Evolutionary conservation across 2,797 vertebrate genomes (phyloP).

Genomic region (Spinus pinus): DNA sequence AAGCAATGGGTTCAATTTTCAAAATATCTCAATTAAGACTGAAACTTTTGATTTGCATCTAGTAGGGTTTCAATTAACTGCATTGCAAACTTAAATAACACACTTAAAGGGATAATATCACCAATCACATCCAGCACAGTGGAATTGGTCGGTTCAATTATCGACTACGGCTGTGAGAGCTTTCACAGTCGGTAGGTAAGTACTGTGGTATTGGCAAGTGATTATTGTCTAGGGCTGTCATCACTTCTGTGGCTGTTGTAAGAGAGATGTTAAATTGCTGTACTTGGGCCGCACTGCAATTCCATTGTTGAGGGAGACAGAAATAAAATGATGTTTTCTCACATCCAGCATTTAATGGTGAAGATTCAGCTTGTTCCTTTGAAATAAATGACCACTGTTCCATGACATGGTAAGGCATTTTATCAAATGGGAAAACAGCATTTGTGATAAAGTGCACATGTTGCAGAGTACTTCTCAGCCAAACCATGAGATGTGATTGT

Average conservation of each 20-base stretch:
- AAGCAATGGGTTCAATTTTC: slow-evolving; percentile 89
- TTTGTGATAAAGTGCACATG: slow-evolving; percentile 37
- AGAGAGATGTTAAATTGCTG: slow-evolving; percentile 48
- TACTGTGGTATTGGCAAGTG: slow-evolving; percentile 34
- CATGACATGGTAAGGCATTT: slow-evolving; percentile 39
- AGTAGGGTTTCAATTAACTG: slow-evolving; percentile 84
- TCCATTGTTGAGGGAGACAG: slow-evolving; percentile 39
- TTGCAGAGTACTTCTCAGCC: slow-evolving; percentile 17
- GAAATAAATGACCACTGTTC: slow-evolving; percentile 51
- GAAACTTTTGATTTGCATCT: slow-evolving; percentile 86
- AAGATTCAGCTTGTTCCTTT: slow-evolving; percentile 47
- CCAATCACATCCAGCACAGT: slow-evolving; percentile 74
- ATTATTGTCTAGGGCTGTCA: slow-evolving; percentile 48
- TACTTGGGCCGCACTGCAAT: slow-evolving; percentile 27
- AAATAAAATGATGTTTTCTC: slow-evolving; percentile 43
- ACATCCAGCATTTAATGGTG: slow-evolving; percentile 18
- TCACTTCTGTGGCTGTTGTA: slow-evolving; percentile 24
- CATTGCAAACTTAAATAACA: slow-evolving; percentile 83
- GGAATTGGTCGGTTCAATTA: slow-evolving; percentile 66
- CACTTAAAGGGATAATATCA: slow-evolving; percentile 80
- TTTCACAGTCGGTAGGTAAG: slow-evolving; percentile 59
- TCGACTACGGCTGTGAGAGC: slow-evolving; percentile 52
- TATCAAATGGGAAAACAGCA: slow-evolving; percentile 49
- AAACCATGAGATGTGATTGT: slow-evolving; percentile 32
- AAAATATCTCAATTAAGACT: slow-evolving; percentile 93